phyloP scores from a whole-genome alignment of 2,113 vertebrate species.

The Gymnobelideus leadbeateri region DNA sequence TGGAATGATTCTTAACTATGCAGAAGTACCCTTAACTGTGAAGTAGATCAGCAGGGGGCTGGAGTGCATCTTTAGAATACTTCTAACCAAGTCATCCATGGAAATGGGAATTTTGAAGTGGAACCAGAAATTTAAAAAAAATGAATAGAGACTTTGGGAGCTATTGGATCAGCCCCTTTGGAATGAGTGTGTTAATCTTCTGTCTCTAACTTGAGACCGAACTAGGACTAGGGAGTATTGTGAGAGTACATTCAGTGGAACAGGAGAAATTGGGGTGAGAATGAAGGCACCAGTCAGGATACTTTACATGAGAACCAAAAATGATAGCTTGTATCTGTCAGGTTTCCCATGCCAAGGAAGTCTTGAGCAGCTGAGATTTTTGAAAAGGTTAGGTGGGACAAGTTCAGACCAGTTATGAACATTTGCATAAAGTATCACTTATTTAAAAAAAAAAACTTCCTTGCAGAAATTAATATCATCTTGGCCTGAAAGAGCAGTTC shows the following conservation, averaged over 20 bases:
- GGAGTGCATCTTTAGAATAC: not conserved
- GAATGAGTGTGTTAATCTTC: not conserved
- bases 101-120: not conserved
- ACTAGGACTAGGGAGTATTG: not conserved
- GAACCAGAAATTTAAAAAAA: not conserved
- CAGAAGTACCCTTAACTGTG: not conserved
- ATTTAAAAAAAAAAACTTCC: not conserved
- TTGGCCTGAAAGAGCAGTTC: not conserved
- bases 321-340: not conserved
- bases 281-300: constrained; percentile 12
- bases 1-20: not conserved
- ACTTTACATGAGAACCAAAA: not conserved
- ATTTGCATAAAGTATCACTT: not conserved
- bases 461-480: constrained; percentile 22
- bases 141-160: not conserved
- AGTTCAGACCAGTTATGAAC: not conserved
- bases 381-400: not conserved
- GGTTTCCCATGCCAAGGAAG: constrained; percentile 15
- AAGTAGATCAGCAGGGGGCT: not conserved
- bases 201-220: not conserved
- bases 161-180: not conserved
- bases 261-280: not conserved
- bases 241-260: not conserved
- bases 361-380: not conserved
- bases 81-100: not conserved